A percentile compares a stretch with the other conserved stretches of the same genome.
phyloP scores from a whole-genome alignment of 2,888 invertebrate species.

The Synanthedon vespiformis region DNA sequence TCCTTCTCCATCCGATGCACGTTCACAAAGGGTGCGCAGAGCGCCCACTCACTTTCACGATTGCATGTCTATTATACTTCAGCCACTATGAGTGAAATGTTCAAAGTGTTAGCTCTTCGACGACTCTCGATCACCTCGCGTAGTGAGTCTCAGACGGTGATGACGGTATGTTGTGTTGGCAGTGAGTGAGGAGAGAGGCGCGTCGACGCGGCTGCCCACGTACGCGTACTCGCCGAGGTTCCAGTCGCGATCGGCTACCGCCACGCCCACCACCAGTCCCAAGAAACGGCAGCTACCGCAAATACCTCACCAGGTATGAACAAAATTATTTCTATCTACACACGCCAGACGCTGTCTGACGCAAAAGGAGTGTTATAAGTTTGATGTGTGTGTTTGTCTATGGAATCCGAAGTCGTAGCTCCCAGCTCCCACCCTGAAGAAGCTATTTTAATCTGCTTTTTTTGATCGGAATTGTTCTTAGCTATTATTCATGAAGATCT shows the following conservation, averaged over 20 bases:
- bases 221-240: constrained; percentile 77
- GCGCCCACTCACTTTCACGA: constrained; percentile 12
- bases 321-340: no score
- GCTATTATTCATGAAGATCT: no score
- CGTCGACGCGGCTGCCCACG: constrained; percentile 55
- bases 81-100: constrained; percentile 1
- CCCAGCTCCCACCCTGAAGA: no score
- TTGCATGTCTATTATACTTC: constrained; percentile 17
- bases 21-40: constrained; percentile 25
- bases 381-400: no score
- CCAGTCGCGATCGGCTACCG: constrained; percentile 88
- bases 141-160: constrained; percentile 11
- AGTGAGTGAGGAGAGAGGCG: constrained; percentile 43
- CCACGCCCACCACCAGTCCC: constrained; percentile 93
- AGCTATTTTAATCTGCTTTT: no score
- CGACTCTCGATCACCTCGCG: constrained; percentile 6
- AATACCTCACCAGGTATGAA: constrained; percentile 76
- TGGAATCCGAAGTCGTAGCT: no score
- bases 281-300: constrained; percentile 97
- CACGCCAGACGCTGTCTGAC: neutral
- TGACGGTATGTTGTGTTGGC: constrained; percentile 25
- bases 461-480: no score
- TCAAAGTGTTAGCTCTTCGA: constrained; percentile 1
- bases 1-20: constrained; percentile 54
- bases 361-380: no score